A percentile compares a stretch with the other conserved stretches of the same genome.
Evolutionary conservation across 2,888 invertebrate species (phyloP).

Genomic region (Ormyrus labotus): DNA sequence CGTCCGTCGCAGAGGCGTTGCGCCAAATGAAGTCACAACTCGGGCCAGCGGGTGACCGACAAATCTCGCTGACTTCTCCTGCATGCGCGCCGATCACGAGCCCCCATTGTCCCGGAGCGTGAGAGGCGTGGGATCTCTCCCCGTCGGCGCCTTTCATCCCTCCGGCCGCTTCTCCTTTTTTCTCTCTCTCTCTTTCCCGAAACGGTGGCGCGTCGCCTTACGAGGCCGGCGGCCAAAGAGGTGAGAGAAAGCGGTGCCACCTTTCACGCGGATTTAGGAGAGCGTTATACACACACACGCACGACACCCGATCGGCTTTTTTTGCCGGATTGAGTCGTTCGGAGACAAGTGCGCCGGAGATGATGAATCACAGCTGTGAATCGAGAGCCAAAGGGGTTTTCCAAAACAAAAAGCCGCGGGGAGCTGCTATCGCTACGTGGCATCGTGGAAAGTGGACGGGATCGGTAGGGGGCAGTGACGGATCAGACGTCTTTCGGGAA

Average conservation of each 20-base stretch:
- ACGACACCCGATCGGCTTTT: neutral
- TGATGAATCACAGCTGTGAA: constrained; percentile 37
- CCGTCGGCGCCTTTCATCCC: constrained; percentile 73
- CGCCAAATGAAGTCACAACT: constrained; percentile 75
- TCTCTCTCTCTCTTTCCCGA: constrained; percentile 45
- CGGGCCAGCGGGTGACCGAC: constrained; percentile 71
- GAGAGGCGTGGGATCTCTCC: constrained; percentile 72
- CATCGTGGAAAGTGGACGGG: neutral
- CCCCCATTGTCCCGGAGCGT: constrained; percentile 67
- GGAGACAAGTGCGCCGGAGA: neutral
- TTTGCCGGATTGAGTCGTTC: neutral
- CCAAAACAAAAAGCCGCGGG: constrained; percentile 26
- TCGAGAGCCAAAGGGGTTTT: constrained; percentile 13
- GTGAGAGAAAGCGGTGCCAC: constrained; percentile 15
- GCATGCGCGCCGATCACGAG: constrained; percentile 66
- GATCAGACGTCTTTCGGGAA: neutral
- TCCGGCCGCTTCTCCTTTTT: constrained; percentile 60
- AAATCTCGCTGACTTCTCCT: constrained; percentile 64
- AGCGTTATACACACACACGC: neutral
- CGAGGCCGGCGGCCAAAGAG: constrained; percentile 58
- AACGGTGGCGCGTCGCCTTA: constrained; percentile 58
- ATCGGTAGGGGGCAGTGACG: neutral
- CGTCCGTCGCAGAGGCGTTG: constrained; percentile 55
- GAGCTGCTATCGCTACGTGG: constrained; percentile 10
- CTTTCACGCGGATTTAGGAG: neutral